Percentiles rank a stretch among this genome's conserved stretches.
phyloP scores from a whole-genome alignment of 2,797 vertebrate species.

The Tokudaia muenninki region DNA sequence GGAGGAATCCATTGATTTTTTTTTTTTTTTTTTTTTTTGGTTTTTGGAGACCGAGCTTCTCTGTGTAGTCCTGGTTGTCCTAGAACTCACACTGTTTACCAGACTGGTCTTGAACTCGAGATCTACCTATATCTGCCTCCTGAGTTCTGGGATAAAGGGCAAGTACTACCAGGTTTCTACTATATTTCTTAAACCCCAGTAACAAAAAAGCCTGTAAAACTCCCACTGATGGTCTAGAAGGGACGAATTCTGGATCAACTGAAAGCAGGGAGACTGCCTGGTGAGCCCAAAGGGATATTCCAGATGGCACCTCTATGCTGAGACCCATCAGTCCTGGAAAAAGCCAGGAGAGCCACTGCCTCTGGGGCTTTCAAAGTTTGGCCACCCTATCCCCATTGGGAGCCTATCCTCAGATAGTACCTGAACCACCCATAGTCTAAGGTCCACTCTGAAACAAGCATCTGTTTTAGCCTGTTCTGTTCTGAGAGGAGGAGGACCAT shows the following conservation, averaged over 20 bases:
- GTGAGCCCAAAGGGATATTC: accelerated
- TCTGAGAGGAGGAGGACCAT: not conserved
- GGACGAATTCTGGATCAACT: accelerated
- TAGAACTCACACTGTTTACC: not conserved
- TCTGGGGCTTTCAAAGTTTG: not conserved
- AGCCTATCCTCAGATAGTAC: not conserved
- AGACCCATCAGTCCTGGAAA: not conserved
- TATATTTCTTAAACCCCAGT: not conserved
- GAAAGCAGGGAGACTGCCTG: not conserved
- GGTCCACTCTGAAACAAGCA: not conserved
- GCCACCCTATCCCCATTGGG: too few relatives aligned
- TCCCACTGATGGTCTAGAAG: too few relatives aligned
- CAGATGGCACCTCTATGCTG: too few relatives aligned
- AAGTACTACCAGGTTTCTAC: not conserved
- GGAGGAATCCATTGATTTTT: not conserved
- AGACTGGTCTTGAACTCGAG: not conserved
- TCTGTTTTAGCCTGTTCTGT: not conserved
- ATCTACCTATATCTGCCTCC: not conserved
- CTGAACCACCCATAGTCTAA: accelerated
- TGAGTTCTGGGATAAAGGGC: not conserved
- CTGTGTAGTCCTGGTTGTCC: not conserved
- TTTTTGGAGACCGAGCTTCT: not conserved
- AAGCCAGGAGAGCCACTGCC: not conserved
- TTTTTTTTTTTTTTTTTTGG: not conserved
- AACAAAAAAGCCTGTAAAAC: not conserved